Base-by-base conservation (phyloP, 2,797 vertebrate species). In the Coracias cyanogaster region DNA sequence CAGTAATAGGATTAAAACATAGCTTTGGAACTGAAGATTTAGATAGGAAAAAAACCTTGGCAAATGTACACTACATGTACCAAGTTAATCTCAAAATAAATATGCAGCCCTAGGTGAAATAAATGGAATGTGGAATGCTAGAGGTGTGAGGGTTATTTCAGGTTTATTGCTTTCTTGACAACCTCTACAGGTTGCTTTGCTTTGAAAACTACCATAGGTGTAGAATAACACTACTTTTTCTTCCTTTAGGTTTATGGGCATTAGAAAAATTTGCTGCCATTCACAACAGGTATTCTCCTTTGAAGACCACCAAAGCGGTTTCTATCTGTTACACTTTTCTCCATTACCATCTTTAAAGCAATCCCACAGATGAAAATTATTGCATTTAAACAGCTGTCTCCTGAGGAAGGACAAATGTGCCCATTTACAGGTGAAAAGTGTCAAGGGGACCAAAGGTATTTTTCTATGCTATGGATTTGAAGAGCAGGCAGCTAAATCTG, bases 1-100 rank as follows among this genome's bases (percentile, higher is more conserved):
- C 96, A 98, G 97, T 99, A 99, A 99, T 98, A 99, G 99, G 99
- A 99, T 99, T 99, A 99, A 97, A 98, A 97, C 95, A 98, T 97
- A 98, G 98, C 98, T 98, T 98, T 98, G 98, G 98, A 98, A 98
- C 85, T 98, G 97, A 97, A 98, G 98, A 98, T 98, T 99, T 99
- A 99, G 99, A 99, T 97, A 98, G 98, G 97, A 94, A 97, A 98
- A 98, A 98, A 98, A 98, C 97, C 98, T 99, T 99, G 98, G 98
- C 98, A 99, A 98, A 98, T 97, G 98, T 98, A 98, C 98, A 98
- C 98, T 99, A 97, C 97, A 98, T 98, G 97, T 94, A 97, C 97
- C 97, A 97, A 97, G 98, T 98, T 99, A 98, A 99, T 98, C 98
- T 98, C 97, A 98, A 99, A 98, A 98, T 98, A 98, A 98, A 98